phyloP scores from a whole-genome alignment of 2,797 vertebrate species.

The Setipinna tenuifilis region DNA sequence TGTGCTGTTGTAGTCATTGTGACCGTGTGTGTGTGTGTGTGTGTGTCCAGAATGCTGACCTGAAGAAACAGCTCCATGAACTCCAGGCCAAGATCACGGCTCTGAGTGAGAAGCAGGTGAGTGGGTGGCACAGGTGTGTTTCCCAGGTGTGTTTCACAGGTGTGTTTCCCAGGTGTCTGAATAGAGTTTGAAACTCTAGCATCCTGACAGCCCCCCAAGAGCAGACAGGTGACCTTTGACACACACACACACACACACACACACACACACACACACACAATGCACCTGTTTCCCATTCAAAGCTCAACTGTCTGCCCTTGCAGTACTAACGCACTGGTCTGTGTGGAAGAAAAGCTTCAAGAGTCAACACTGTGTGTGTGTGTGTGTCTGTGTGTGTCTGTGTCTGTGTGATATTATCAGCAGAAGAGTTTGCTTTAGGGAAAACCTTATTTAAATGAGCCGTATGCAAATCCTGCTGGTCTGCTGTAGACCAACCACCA shows the following conservation, averaged over 20 bases:
- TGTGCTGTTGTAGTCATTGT: too few relatives aligned
- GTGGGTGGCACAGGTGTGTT: slow-evolving; percentile 25
- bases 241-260: slow-evolving; percentile 30
- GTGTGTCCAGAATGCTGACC: slow-evolving; percentile 89
- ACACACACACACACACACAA: not conserved
- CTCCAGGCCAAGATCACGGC: slow-evolving; percentile 99
- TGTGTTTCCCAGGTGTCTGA: too few relatives aligned
- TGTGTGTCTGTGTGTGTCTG: slow-evolving; percentile 33
- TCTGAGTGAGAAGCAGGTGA: slow-evolving; percentile 98
- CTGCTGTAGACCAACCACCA: not conserved
- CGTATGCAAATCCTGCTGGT: not conserved
- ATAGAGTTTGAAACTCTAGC: too few relatives aligned
- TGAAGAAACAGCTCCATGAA: slow-evolving; percentile 99
- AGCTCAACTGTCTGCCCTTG: too few relatives aligned
- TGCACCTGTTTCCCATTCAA: too few relatives aligned
- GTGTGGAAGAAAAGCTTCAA: not conserved
- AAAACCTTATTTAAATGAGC: slow-evolving; percentile 18
- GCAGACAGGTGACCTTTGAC: slow-evolving; percentile 34
- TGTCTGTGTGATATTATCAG: not conserved
- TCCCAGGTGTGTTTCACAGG: too few relatives aligned
- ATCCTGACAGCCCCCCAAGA: not conserved
- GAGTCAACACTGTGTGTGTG: slow-evolving; percentile 21
- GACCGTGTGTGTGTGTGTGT: too few relatives aligned
- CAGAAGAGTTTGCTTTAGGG: not conserved
- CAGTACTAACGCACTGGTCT: not conserved